Evolutionary conservation across 2,888 invertebrate species (phyloP), one percentile per base, ranked within the genome.

Genomic region (Napeogenes inachia): DNA sequence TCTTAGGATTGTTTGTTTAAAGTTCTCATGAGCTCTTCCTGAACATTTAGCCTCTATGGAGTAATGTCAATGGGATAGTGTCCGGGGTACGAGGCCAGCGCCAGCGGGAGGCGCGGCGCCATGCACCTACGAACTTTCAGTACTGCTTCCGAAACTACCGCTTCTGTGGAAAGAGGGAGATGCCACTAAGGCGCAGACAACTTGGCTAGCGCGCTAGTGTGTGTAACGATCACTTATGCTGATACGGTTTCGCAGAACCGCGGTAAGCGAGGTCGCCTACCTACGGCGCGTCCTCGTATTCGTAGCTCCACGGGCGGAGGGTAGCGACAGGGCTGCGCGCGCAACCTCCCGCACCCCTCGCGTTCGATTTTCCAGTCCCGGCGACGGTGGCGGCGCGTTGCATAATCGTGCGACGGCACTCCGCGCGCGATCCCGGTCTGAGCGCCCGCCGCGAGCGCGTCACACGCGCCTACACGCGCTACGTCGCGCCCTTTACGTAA

Each of bases 381-480:
- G 83, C 82, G 84, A 79, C 82, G 73, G 83, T 82, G 84, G 86
- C 85, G 87, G 87, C 85, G 84, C 87, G 85, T 89, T 88, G 89
- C 89, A 89, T 89, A 89, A 89, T 87, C 80, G 75, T 77, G 84
- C 78, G 81, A 77, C 84, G 80, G 85, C 90, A 89, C 87, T 89
- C 85, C 87, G 87, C 86, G 89, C 89, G 90, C 89, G 89, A 87
- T 77, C 79, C 85, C 84, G 84, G 84, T 79, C 81, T 81, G 84
- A 86, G 86, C 87, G 89, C 87, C 82, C 85, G 87, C 82, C 85
- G 87, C 82, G 85, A 85, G 87, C 88, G 86, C 83, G 72, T 72
- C 81, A 84, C 81, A 84, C 84, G 85, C 86, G 84, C 81, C 72
- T 73, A 77, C 81, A 82, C 85, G 85, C 85, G 72, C 75, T 80